Base-by-base conservation (phyloP, 2,113 vertebrate genomes). In the Hypanus sabinus region DNA sequence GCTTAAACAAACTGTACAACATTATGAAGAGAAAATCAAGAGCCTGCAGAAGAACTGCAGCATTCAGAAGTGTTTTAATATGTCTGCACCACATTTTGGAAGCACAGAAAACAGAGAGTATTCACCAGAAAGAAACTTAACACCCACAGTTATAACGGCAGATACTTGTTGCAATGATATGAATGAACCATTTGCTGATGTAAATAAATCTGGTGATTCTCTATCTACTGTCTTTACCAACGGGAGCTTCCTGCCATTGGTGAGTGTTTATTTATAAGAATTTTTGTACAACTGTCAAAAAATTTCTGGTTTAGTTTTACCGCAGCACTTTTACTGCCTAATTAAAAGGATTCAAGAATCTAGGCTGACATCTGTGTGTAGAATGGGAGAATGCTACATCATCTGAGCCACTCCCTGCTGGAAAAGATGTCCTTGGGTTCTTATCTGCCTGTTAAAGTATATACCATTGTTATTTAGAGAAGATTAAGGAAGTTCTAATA, bases 231-330 rank as follows among this genome's bases (percentile, higher is more conserved):
- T 95, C 88, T 90, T 77, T 55, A 91, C 24, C 76, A 94, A 80
- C 0, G 95, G 95, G 83, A 96, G 96, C 93, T 94, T 90, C 22
- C 94, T 95, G 93, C 94, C 94, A 91, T 14, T 94, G 4, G 97
- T 97, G 95, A 97, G 96, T 96, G 77, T 94, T 5, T 95, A 33
- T 46, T 38, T 93, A 27, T 93, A 27, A 93, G 33, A 73, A 73
- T 73, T 75, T 93, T 12, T 93, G n/a, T 30, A 30, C 8, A 55
- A 55, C 11, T 93, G 24, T 73, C 38, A 93, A 20, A 38, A 30
- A 73, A 68, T 57, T 57, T 85, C 81, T 60, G 16, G 30, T 33
- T 16, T 90, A 16, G 62, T 62, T 90, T 90, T 12, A 1, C n/a
- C n/a, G 57, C 12, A 87, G 55, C 11, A 65, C 6, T 16, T 7